Evolutionary conservation across 2,797 vertebrate species (phyloP), one percentile per base, ranked within the genome.

Genomic region (Pteropus rufus): DNA sequence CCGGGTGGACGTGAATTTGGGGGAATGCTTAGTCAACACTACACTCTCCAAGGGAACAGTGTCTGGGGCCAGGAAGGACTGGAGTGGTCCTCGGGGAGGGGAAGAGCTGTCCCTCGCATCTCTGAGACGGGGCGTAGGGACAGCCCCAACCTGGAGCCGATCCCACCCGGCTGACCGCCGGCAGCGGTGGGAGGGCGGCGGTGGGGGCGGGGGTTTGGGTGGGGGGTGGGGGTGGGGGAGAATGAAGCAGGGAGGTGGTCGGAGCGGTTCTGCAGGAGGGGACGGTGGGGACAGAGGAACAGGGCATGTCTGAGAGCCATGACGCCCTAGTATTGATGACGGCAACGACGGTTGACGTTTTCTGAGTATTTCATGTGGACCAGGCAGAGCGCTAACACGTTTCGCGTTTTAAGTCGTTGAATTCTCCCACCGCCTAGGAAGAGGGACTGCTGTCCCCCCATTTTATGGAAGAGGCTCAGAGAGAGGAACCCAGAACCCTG

Each of bases 211-310:
- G 3, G 23, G 41, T 2, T 34, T 34, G 34, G 34, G 34, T 34
- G 29, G 3, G 31, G 41, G 2, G 18, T 9, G 10, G 2, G 11
- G 46, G 24, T 0, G 0, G 29, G 3, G 23, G 41, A 2, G 24
- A 23, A 21, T 29, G 69, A 49, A n/a, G 80, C 67, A 73, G 3
- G 24, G 4, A 3, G 41, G 21, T 21, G 41, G n/a, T 8, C n/a
- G 29, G 19, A 58, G 26, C 18, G 16, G 86, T 58, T 58, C 65
- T 77, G 23, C 18, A 26, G 62, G 69, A 52, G 70, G 49, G 41
- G 88, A 73, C 4, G 21, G 49, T 7, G 5, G 49, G 44, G 70
- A 36, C 44, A 62, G 80, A 29, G 65, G 31, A 31, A 75, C 2
- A 6, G 36, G 39, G 29, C 56, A 9, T 26, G 10, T 60, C 8